A percentile compares a stretch with the other conserved stretches of the same genome.
Conservation (phyloP, 2,888 invertebrate genomes). For the Polydrusus cervinus region DNA sequence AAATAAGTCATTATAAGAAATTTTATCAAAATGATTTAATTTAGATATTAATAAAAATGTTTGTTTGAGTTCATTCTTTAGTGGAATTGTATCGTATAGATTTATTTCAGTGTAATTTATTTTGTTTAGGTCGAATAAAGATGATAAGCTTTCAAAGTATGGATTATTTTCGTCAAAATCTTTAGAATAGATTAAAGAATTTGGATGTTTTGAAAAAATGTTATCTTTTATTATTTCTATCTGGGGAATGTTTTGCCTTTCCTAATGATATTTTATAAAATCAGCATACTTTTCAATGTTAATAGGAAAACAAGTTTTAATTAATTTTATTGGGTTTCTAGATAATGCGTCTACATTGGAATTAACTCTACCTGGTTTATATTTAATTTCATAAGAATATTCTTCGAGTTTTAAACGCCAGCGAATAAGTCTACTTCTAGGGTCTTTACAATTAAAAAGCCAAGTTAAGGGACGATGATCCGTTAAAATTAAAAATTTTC, state of each 20-base stretch:
- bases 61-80: slow-evolving; percentile 3
- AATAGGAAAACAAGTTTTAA: slow-evolving; percentile 6
- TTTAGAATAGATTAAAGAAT: slow-evolving; percentile 48
- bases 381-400: slow-evolving; percentile 28
- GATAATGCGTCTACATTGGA: slow-evolving; percentile 27
- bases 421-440: slow-evolving; percentile 49
- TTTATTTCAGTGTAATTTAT: not conserved
- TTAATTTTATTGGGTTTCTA: slow-evolving; percentile 55
- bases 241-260: slow-evolving; percentile 36
- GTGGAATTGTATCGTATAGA: not conserved
- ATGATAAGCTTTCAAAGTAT: slow-evolving; percentile 34
- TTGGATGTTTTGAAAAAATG: slow-evolving; percentile 46
- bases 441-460: slow-evolving; percentile 65
- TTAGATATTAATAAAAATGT: slow-evolving; percentile 34
- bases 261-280: slow-evolving; percentile 53
- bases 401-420: not conserved
- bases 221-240: slow-evolving; percentile 51
- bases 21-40: slow-evolving; percentile 32
- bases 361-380: slow-evolving; percentile 43
- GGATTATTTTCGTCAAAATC: slow-evolving; percentile 50
- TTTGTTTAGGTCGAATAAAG: slow-evolving; percentile 38
- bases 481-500: not conserved
- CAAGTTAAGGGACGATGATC: slow-evolving; percentile 59
- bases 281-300: slow-evolving; percentile 32
- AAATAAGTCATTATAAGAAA: slow-evolving; percentile 5